Evolutionary conservation across 2,113 vertebrate genomes (phyloP).

Genomic region (Sylvietta virens): DNA sequence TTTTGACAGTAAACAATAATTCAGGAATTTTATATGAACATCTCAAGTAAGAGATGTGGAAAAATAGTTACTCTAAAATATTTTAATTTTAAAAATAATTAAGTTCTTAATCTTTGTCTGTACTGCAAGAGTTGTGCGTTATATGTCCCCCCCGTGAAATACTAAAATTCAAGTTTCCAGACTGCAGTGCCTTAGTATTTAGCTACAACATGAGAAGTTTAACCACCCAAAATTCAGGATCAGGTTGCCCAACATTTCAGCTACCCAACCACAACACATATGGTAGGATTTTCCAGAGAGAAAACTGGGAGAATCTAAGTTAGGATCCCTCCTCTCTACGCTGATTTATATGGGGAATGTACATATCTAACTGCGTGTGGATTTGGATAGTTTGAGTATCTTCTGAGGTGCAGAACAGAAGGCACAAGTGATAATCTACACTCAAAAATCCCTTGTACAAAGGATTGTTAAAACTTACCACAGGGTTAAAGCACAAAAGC

Average conservation of each 20-base stretch:
- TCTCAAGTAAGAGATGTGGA: background rate
- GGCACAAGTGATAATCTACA: rapidly evolving
- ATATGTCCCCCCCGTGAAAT: background rate
- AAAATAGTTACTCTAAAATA: background rate
- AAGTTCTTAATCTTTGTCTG: background rate
- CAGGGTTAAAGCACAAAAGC: background rate
- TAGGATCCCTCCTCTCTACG: background rate
- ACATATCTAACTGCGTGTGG: background rate
- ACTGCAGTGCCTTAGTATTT: background rate
- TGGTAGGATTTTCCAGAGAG: background rate
- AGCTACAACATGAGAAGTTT: background rate
- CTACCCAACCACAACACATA: slow-evolving; percentile 17
- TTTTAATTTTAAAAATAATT: background rate
- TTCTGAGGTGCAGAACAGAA: background rate
- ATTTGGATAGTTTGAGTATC: background rate
- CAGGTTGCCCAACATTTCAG: slow-evolving; percentile 14
- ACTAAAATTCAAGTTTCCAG: background rate
- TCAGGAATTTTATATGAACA: background rate
- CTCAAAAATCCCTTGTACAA: background rate
- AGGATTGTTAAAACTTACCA: background rate
- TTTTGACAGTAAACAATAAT: background rate
- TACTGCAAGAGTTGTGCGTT: background rate
- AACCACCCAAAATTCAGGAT: slow-evolving; percentile 5
- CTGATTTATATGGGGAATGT: background rate
- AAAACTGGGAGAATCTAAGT: background rate